phyloP scores from a whole-genome alignment of 2,113 vertebrate genomes.

The Scopus umbretta region DNA sequence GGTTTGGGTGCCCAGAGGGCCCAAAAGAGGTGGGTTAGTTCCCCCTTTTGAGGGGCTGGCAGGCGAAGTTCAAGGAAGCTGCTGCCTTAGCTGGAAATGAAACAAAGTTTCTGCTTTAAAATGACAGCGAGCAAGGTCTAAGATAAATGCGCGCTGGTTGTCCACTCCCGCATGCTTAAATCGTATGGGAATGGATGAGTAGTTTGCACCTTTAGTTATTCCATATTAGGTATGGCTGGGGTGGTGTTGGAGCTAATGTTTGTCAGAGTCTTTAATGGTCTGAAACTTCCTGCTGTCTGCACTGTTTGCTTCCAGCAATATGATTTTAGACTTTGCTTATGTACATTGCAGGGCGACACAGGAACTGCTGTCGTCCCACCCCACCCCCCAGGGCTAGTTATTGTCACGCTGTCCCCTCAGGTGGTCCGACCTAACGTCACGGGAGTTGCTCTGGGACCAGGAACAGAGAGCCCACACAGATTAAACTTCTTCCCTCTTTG shows the following conservation, averaged over 20 bases:
- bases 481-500: background rate
- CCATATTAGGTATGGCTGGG: background rate
- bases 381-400: background rate
- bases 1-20: background rate
- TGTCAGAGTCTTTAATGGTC: background rate
- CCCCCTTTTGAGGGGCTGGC: background rate
- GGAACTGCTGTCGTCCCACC: background rate
- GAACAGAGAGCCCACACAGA: background rate
- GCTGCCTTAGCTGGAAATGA: background rate
- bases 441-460: background rate
- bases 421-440: background rate
- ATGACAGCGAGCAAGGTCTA: background rate
- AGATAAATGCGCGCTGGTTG: background rate
- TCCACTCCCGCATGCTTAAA: background rate
- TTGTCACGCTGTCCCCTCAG: background rate
- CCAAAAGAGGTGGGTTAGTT: background rate
- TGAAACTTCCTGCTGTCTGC: background rate
- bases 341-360: accelerated
- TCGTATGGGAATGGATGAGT: background rate
- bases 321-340: background rate
- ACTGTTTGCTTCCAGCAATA: background rate
- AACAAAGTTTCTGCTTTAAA: background rate
- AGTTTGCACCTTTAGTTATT: background rate
- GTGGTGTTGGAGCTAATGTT: background rate
- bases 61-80: background rate